phyloP scores from a whole-genome alignment of 2,888 invertebrate species.

The Mylabris sibirica region DNA sequence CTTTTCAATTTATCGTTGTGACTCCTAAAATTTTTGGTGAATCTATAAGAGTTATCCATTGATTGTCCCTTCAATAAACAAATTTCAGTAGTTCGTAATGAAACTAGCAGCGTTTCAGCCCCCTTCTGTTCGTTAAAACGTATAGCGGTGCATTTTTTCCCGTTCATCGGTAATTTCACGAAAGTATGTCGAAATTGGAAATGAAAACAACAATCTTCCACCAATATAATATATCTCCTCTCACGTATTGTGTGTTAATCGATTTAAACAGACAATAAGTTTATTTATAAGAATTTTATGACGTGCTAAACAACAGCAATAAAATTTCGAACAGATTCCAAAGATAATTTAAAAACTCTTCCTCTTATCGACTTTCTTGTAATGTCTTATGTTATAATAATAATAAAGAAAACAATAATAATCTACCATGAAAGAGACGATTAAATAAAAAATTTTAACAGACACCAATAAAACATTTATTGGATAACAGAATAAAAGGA shows the following conservation, averaged over 20 bases:
- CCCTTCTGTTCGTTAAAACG: too few relatives aligned
- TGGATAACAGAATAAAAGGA: not conserved
- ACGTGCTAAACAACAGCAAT: constrained; percentile 8
- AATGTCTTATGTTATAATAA: not conserved
- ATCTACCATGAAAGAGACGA: constrained; percentile 6
- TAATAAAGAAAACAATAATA: constrained; percentile 10
- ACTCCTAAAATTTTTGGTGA: too few relatives aligned
- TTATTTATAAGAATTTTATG: constrained; percentile 9
- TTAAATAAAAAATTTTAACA: constrained; percentile 6
- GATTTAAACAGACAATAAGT: constrained; percentile 13
- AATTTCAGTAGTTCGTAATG: too few relatives aligned
- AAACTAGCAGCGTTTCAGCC: too few relatives aligned
- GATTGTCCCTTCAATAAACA: too few relatives aligned
- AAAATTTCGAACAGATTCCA: constrained; percentile 14
- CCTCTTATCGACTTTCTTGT: not conserved
- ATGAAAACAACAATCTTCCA: not conserved
- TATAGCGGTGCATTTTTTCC: too few relatives aligned
- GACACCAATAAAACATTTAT: constrained; percentile 1
- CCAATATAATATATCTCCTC: not conserved
- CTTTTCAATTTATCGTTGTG: too few relatives aligned
- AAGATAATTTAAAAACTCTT: constrained; percentile 14
- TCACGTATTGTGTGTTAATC: constrained; percentile 4
- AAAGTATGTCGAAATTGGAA: constrained; percentile 4
- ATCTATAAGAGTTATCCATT: too few relatives aligned
- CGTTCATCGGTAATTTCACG: not conserved